Conservation (phyloP, 2,888 invertebrate genomes). For the Tridacna crocea region DNA sequence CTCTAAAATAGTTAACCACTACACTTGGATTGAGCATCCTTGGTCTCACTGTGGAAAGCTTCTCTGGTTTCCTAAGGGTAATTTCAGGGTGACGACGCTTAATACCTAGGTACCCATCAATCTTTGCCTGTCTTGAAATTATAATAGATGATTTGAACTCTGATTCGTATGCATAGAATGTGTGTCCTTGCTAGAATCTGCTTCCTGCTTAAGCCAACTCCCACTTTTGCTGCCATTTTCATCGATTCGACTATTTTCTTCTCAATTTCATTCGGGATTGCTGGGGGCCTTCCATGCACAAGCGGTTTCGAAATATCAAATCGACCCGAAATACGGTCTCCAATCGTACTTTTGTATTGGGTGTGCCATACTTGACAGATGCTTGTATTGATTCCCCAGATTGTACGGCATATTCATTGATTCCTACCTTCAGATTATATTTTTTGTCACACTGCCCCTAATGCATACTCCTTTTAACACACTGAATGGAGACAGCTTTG, state of each 20-base stretch:
- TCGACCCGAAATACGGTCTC: conserved; percentile 29
- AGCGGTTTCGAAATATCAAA: conserved; percentile 20
- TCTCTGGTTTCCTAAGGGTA: conserved; percentile 38
- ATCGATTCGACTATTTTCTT: conserved; percentile 32
- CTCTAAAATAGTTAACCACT: conserved; percentile 9
- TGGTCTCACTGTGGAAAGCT: conserved; percentile 25
- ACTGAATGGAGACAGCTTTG: too few species aligned
- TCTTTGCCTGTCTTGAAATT: conserved; percentile 4
- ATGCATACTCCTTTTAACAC: too few species aligned
- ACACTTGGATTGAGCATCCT: not conserved
- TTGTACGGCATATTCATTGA: too few species aligned
- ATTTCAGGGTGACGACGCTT: conserved; percentile 30
- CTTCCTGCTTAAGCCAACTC: conserved; percentile 30
- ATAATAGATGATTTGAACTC: not conserved
- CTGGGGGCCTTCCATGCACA: conserved; percentile 3
- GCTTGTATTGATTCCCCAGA: too few species aligned
- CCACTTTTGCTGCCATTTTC: conserved; percentile 30
- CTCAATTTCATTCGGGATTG: conserved; percentile 25
- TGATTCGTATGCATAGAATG: not conserved
- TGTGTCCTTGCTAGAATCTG: conserved; percentile 19
- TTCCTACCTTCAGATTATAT: too few species aligned
- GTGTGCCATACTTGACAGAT: too few species aligned
- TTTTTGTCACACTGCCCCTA: too few species aligned
- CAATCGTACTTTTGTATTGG: too few species aligned
- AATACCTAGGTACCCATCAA: conserved; percentile 33